These are phyloP conservation scores for Dendroctonus ponderosae DNA, from an alignment of 1,140 invertebrate genomes.

Conservation along the genomic window DNA sequence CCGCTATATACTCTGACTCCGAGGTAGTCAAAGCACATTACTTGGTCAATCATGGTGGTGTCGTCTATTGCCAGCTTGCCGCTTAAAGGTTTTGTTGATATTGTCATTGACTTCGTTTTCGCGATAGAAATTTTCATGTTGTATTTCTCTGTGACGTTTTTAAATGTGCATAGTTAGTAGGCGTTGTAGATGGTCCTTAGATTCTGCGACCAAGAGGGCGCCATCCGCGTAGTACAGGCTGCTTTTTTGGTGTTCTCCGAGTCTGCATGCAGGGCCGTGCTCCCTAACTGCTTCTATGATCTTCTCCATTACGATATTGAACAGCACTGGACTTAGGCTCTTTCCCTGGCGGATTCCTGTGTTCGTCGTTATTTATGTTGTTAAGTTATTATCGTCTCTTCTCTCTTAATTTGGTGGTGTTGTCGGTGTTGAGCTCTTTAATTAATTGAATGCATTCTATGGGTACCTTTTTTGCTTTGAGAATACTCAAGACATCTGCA, in stretches of 20 bases:
- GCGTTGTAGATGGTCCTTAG: constrained; percentile 1
- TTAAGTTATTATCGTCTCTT: no score
- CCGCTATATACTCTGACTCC: not conserved
- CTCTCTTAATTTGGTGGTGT: no score
- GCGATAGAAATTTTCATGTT: no score
- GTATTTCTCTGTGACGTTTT: no score
- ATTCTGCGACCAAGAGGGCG: constrained; percentile 1
- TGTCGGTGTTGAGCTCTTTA: no score
- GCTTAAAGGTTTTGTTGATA: not conserved
- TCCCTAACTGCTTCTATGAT: constrained; percentile 1
- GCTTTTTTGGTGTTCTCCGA: not conserved
- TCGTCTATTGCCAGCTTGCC: no score
- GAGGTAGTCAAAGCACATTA: constrained; percentile 3
- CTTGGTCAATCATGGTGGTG: constrained; percentile 1
- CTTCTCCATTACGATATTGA: constrained; percentile 9
- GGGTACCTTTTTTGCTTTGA: no score
- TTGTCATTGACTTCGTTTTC: constrained; percentile 3
- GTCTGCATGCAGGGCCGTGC: not conserved
- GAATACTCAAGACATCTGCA: no score
- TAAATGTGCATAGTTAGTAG: constrained; percentile 3
- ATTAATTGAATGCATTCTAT: no score
- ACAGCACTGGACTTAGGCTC: constrained; percentile 1
- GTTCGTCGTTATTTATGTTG: no score
- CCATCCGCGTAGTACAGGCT: not conserved
- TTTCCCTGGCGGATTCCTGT: not conserved